Evolutionary conservation across 2,797 vertebrate species (phyloP).

Genomic region (Odontamblyopus rebecca): DNA sequence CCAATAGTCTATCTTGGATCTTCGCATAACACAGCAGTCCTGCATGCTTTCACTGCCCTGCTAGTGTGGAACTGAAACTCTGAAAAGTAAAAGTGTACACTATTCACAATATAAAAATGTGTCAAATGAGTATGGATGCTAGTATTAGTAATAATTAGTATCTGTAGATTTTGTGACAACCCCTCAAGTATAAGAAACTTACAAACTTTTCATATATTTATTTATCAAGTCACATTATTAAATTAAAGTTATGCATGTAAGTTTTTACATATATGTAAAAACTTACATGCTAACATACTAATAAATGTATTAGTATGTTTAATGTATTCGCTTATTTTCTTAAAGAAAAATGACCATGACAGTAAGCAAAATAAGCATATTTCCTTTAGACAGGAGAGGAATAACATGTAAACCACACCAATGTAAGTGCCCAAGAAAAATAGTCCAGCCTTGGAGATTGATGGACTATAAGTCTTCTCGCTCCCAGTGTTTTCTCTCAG

Average conservation of each 20-base stretch:
- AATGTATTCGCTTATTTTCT: constrained; percentile 5
- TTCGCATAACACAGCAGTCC: constrained; percentile 45
- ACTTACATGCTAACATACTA: no score
- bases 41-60: constrained; percentile 49
- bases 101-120: no score
- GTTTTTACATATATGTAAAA: no score
- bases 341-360: constrained; percentile 37
- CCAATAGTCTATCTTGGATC: constrained; percentile 53
- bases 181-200: no score
- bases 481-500: constrained; percentile 59
- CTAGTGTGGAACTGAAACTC: neutral
- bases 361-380: constrained; percentile 57
- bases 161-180: no score
- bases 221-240: no score
- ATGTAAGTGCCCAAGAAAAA: constrained; percentile 25
- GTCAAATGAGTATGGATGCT: no score
- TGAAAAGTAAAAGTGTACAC: no score
- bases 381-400: constrained; percentile 39
- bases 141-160: no score
- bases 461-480: constrained; percentile 58
- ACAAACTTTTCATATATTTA: no score
- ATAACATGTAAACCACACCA: constrained; percentile 44
- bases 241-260: no score
- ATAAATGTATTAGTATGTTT: no score
- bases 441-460: constrained; percentile 56